Base-by-base conservation (phyloP, 2,888 invertebrate genomes). In the Euphydryas editha region DNA sequence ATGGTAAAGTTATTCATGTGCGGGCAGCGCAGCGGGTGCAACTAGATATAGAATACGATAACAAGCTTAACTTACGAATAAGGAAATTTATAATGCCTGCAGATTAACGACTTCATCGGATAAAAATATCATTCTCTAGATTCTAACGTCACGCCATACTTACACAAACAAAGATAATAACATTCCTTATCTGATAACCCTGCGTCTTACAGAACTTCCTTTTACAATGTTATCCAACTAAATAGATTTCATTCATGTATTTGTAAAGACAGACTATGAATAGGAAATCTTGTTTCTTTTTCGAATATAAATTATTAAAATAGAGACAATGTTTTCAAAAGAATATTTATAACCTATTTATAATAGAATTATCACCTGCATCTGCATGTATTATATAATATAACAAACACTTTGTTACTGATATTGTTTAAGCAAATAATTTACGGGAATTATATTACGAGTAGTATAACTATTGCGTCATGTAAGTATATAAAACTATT, bases 141-240 rank as follows among this genome's bases (percentile, higher is more conserved):
- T 49, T 20, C 13, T 6, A 5, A 13, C 5, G 20, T 51, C 21
- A 51, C 49, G 24, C 24, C 21, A 24, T 17, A 11, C 7, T 15
- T 51, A 17, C 17, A 17, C 54, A 54, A 17, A 44, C n/a, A n/a
- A 17, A 54, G 36, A 15, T 36, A 17, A 30, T 10, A 54, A 36
- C n/a, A 36, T 30, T 54, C 54, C 15, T 20, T 30, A 15, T 36
- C 36, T 8, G 54, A 54, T 54, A 54, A 54, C 51, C 54, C 54
- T 36, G 36, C 18, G 7, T 15, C 47, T 47, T n/a, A 20, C 5
- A 47, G 18, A 3, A n/a, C 17, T 10, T 13, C 13, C 7, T 6
- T 17, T 10, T n/a, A 36, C 54, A 36, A 54, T 54, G 36, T 36
- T 36, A 54, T 54, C 36, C 36, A 54, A 3, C 30, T 54, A 15